Percentiles rank a stretch among this genome's conserved stretches.
Conservation (phyloP, 2,113 vertebrate genomes). For the Probosciger aterrimus region DNA sequence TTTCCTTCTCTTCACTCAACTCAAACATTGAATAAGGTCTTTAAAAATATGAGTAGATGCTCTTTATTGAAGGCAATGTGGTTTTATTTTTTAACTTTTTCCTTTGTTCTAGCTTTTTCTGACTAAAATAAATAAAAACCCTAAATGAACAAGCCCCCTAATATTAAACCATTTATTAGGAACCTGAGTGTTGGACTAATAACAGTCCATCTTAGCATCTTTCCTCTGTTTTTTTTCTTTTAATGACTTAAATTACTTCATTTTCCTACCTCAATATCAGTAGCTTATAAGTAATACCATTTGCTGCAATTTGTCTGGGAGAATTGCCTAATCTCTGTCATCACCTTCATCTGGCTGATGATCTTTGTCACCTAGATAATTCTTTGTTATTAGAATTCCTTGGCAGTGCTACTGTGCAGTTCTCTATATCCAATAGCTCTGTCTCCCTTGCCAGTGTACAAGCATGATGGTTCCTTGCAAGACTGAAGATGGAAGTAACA, state of each 20-base stretch:
- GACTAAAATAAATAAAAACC: neutral
- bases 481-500: neutral
- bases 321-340: neutral
- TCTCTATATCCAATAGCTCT: neutral
- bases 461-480: neutral
- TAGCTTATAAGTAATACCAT: neutral
- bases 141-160: neutral
- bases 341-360: neutral
- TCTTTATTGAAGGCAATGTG: neutral
- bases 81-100: neutral
- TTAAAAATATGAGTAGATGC: neutral
- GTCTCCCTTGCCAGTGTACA: neutral
- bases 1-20: neutral
- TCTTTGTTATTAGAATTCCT: neutral
- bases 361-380: neutral
- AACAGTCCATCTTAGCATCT: neutral
- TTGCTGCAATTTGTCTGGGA: neutral
- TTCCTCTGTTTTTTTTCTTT: neutral
- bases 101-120: neutral
- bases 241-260: neutral
- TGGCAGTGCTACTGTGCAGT: neutral
- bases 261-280: neutral
- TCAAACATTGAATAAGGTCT: neutral
- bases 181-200: neutral
- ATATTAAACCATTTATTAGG: neutral